phyloP scores from a whole-genome alignment of 2,797 vertebrate species.

The Varecia variegata region DNA sequence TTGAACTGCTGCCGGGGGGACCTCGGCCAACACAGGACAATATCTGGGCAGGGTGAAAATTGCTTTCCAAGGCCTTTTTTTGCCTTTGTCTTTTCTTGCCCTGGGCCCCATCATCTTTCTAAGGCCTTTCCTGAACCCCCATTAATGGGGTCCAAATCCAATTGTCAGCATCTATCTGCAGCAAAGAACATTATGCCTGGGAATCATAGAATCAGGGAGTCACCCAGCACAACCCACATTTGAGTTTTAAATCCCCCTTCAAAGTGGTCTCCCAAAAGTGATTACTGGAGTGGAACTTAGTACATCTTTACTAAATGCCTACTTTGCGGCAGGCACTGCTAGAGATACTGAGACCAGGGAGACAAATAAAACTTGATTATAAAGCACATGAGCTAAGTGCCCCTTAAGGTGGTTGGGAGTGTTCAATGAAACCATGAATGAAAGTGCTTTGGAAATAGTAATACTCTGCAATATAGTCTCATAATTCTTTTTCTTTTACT shows the following conservation, averaged over 20 bases:
- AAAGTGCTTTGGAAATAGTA: not conserved
- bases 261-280: not conserved
- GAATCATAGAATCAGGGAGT: not conserved
- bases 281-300: not conserved
- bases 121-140: not conserved
- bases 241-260: not conserved
- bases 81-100: not conserved
- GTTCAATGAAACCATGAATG: not conserved
- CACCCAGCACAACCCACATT: not conserved
- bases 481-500: not conserved
- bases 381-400: not conserved
- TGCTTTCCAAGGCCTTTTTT: slow-evolving; percentile 1
- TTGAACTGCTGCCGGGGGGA: slow-evolving; percentile 47
- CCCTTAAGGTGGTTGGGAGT: not conserved
- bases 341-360: not conserved
- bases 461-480: not conserved
- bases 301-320: not conserved
- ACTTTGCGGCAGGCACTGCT: not conserved
- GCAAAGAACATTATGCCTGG: not conserved
- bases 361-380: not conserved
- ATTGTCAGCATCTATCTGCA: not conserved
- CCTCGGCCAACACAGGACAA: slow-evolving; percentile 31
- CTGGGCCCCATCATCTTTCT: slow-evolving; percentile 17
- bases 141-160: not conserved
- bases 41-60: slow-evolving; percentile 3